Evolutionary conservation across 2,113 vertebrate genomes (phyloP).

Genomic region (Clarias batrachus): DNA sequence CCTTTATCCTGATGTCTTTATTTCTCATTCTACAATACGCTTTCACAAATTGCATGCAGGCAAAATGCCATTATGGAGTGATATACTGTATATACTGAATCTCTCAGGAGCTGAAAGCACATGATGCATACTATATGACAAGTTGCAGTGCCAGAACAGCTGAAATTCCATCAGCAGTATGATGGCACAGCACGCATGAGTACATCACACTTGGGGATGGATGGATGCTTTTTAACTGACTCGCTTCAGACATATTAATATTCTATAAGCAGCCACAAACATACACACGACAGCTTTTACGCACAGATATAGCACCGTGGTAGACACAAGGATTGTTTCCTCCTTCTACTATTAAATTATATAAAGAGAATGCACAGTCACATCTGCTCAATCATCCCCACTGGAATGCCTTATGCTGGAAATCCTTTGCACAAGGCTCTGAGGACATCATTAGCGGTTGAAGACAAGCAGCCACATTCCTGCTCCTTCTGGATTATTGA

Average conservation of each 20-base stretch:
- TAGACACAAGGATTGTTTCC: neutral
- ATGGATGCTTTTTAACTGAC: conserved; percentile 26
- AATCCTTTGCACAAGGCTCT: conserved; percentile 8
- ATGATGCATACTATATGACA: neutral
- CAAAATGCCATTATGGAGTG: conserved; percentile 5
- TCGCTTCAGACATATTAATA: neutral
- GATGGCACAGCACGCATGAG: conserved; percentile 8
- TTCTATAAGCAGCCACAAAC: neutral
- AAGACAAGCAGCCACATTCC: conserved; percentile 23
- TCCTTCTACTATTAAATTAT: neutral
- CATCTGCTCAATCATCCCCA: neutral
- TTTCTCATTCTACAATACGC: neutral
- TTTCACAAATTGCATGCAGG: neutral
- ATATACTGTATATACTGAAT: neutral
- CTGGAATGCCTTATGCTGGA: neutral
- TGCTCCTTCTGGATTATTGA: neutral
- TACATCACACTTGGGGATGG: conserved; percentile 4
- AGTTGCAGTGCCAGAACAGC: neutral
- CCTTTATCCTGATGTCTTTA: neutral
- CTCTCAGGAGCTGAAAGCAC: neutral
- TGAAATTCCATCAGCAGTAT: neutral
- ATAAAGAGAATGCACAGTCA: neutral
- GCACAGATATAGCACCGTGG: neutral
- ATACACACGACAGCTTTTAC: conserved; percentile 4
- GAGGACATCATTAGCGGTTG: conserved; percentile 31